Evolutionary conservation across 30 jellyfish, hydroid and myxozoan genomes (phyloP), one percentile per base, ranked within the genome.

Genomic region (Aurelia sp.): DNA sequence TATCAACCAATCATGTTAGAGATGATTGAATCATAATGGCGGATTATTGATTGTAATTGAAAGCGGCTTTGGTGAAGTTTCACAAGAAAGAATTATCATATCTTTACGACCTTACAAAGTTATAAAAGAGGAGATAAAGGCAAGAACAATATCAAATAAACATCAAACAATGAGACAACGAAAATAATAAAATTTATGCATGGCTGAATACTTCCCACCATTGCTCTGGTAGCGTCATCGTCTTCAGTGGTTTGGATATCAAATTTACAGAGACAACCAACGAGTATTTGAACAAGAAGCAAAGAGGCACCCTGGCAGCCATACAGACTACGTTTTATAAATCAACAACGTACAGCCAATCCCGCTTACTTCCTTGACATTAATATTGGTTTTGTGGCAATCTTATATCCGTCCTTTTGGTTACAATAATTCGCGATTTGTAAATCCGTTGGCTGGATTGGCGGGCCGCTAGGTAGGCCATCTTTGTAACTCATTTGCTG

Each of bases 131-230:
- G 68, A 41, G 53, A 16, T 69, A 69, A 69, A 69, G 30, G 31
- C 12, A 20, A 17, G 20, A 69, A 19, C 18, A 19, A 35, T 20
- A 21, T 68, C 47, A 65, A 71, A 16, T 71, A 20, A 71, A 71
- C 12, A 71, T 71, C 41, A 37, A 71, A 31, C 19, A 21, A 60
- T 44, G 0, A 41, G 8, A 44, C 55, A 44, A 44, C 55, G 55
- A 44, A 59, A 59, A n/a, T 18, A 59, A 18, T 21, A 21, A 62
- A 74, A 41, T 47, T 78, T 9, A 63, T 63, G 89, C 89, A 53
- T 78, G 79, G 89, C 15, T 62, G 79, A 63, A 19, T 53, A 63
- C 18, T 47, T 78, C 79, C 71, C 89, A 78, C 62, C 77, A 35
- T 44, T 62, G 35, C 60, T 15, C 12, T 12, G 69, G 3, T 59